Conservation (phyloP, 2,797 vertebrate genomes). For the Vultur gryphus region DNA sequence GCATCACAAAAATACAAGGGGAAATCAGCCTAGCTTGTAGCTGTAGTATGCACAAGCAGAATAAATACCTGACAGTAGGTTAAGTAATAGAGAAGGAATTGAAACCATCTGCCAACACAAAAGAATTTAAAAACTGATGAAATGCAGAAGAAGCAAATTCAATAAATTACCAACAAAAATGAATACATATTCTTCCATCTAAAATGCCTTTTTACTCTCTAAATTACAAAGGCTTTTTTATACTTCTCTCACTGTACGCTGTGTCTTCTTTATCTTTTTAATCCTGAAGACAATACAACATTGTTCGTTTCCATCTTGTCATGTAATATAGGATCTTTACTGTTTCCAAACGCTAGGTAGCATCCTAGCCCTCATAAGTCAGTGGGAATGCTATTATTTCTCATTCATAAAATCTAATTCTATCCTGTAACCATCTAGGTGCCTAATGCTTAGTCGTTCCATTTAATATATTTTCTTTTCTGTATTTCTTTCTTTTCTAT, state of each 20-base stretch:
- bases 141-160: background rate
- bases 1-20: background rate
- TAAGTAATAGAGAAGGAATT: background rate
- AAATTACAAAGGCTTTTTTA: background rate
- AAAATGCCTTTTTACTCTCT: background rate
- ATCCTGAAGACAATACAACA: background rate
- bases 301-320: background rate
- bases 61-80: background rate
- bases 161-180: background rate
- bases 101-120: background rate
- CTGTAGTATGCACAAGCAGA: background rate
- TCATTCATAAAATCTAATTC: background rate
- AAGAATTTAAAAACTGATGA: background rate
- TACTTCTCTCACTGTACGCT: background rate
- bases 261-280: background rate
- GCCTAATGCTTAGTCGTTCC: background rate
- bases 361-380: fast-evolving
- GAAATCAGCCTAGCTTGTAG: background rate
- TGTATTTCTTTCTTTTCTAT: background rate
- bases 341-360: background rate
- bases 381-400: background rate
- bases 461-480: background rate
- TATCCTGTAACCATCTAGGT: background rate
- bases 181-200: background rate
- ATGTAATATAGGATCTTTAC: background rate